Evolutionary conservation across 1,140 invertebrate species (phyloP), one percentile per base, ranked within the genome.

Genomic region (Heliconius melpomene): DNA sequence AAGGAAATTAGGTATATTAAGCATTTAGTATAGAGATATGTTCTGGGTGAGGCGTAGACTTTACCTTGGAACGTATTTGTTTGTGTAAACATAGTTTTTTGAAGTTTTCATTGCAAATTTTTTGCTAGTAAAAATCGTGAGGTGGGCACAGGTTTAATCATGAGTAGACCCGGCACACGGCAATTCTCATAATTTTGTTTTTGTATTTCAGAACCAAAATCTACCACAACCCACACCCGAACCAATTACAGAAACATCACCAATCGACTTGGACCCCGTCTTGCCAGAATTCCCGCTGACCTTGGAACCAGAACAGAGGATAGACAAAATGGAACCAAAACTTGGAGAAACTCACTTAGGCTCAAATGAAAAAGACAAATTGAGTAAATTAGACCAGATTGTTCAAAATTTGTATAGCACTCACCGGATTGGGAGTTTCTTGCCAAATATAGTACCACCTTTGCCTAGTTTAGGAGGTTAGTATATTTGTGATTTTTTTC

Each of bases 391-490:
- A 60, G 92, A 94, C 57, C 92, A 94, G 73, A 94, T 94, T 8
- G 93, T 94, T 0, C 91, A 94, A 81, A 93, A 93, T 81, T 79
- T 94, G 78, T 94, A 94, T 57, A 93, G 87, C 74, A 92, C 92
- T 6, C 92, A 92, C 74, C 89, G 90, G 78, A 89, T 91, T 83
- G 87, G 87, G 1, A 90, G 83, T 74, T 85, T 88, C 2, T 74
- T 86, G 3, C 76, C 80, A 13, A 74, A 86, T 6, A 60, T 82
- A 54, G 74, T 74, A 32, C 66, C 84, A 7, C 80, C 81, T 3
- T 60, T 85, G 57, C 72, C 80, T 11, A 87, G 26, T 78, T 85
- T 89, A 71, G 79, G 79, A 82, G 89, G 90, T 90, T 80, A 87
- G 82, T 79, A 72, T 75, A 16, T 46, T 13, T 5, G 16, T 46